Conservation (phyloP, 2,113 vertebrate species). For the Catharus bicknelli region DNA sequence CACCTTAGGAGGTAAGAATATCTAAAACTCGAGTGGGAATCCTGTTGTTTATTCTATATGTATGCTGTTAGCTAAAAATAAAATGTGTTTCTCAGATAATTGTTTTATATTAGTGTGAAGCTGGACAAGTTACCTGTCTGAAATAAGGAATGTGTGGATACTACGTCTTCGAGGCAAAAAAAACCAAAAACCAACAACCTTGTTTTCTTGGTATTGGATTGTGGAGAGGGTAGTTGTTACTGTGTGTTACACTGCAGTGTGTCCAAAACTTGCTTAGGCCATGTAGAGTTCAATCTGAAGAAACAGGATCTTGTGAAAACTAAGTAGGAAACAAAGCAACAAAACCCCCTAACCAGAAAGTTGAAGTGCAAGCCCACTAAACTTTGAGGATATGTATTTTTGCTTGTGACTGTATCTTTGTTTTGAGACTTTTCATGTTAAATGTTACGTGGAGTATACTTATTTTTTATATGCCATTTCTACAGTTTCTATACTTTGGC, state of each 20-base stretch:
- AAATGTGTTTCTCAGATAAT: neutral
- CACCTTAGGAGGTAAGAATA: neutral
- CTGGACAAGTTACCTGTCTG: neutral
- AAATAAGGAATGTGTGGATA: neutral
- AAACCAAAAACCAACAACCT: neutral
- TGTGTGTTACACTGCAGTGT: neutral
- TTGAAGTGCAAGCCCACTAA: neutral
- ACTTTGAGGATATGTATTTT: neutral
- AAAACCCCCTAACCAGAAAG: neutral
- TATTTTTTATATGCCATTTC: neutral
- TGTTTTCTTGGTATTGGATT: neutral
- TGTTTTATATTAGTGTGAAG: neutral
- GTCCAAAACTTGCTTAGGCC: neutral
- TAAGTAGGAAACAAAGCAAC: neutral
- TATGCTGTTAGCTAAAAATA: neutral
- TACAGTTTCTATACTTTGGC: neutral
- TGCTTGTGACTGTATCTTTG: neutral
- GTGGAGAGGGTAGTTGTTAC: neutral
- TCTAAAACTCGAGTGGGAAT: neutral
- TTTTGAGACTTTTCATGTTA: neutral
- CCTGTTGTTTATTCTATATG: accelerated
- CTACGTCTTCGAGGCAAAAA: neutral
- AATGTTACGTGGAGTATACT: accelerated
- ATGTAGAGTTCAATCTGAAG: neutral
- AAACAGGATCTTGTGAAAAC: neutral